A percentile compares a stretch with the other conserved stretches of the same genome.
Conservation (phyloP, 2,113 vertebrate genomes). For the cattle (Bos taurus) region ARS-UCD2.0 NC_037332.1:43937001-43937500, state of each 20-base stretch:
- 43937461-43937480: background rate
- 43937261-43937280: background rate
- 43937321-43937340: background rate
- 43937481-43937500: background rate
- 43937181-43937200: background rate
- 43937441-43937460: background rate
- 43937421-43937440: background rate
- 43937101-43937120: background rate
- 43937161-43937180: background rate
- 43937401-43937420: background rate
- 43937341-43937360: background rate
- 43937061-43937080: background rate
- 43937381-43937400: background rate
- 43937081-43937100: background rate
- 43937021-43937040: background rate
- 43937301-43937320: background rate
- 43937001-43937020: background rate
- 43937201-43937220: background rate
- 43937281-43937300: background rate
- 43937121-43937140: background rate
- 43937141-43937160: background rate
- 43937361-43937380: background rate
- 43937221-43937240: background rate
- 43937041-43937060: background rate
- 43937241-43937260: background rate